Conservation (phyloP, 2,113 vertebrate genomes). For the human region GRCh38 chr4:105213501-105214000, state of each 20-base stretch:
- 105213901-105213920: too few species aligned
- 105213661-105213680: background rate
- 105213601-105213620: background rate
- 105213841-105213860: background rate
- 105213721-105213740: background rate
- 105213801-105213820: background rate
- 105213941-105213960: too few species aligned
- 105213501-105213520: background rate
- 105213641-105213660: background rate
- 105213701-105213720: background rate
- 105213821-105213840: background rate
- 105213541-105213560: background rate
- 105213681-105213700: background rate
- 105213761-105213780: background rate
- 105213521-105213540: background rate
- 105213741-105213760: background rate
- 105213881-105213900: too few species aligned
- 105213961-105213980: too few species aligned
- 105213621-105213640: background rate
- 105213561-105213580: background rate
- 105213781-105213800: background rate
- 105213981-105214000: too few species aligned
- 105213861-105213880: background rate
- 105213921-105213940: too few species aligned
- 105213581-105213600: background rate